A percentile compares a stretch with the other conserved stretches of the same genome.
Evolutionary conservation across 2,888 invertebrate species (phyloP).

Genomic region (Zootermopsis nevadensis): DNA sequence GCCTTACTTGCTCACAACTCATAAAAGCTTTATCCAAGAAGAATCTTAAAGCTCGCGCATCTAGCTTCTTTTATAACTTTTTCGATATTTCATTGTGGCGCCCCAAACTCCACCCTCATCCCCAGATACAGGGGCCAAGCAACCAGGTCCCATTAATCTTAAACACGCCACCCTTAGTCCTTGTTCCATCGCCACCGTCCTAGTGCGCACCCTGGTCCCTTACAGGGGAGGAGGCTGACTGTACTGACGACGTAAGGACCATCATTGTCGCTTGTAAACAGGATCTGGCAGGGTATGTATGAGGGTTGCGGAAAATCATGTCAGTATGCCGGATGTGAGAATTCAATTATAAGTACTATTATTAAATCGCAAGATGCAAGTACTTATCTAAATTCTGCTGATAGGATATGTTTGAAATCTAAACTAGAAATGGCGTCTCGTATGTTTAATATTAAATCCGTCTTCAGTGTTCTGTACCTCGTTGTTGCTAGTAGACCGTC

Average conservation of each 20-base stretch:
- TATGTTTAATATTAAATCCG: too few relatives aligned
- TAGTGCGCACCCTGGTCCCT: not conserved
- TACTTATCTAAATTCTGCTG: too few relatives aligned
- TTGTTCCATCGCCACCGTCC: not conserved
- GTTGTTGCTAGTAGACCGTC: too few relatives aligned
- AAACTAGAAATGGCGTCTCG: too few relatives aligned
- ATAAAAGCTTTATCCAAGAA: conserved; percentile 51
- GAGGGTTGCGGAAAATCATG: not conserved
- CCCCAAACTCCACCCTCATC: conserved; percentile 26
- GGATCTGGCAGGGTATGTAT: not conserved
- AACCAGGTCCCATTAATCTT: conserved; percentile 34
- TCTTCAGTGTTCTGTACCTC: too few relatives aligned
- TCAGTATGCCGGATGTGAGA: too few relatives aligned
- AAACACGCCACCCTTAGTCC: not conserved
- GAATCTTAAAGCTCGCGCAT: conserved; percentile 7
- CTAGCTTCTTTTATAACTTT: conserved; percentile 50
- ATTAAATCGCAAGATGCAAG: too few relatives aligned
- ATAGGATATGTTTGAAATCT: too few relatives aligned
- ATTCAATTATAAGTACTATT: too few relatives aligned
- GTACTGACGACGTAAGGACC: not conserved
- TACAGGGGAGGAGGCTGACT: not conserved
- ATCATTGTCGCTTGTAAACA: not conserved
- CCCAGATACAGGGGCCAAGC: not conserved
- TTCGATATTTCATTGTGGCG: conserved; percentile 53
- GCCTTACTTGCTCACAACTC: conserved; percentile 49